Conservation (phyloP, 2,113 vertebrate species). For the Maylandia zebra region DNA sequence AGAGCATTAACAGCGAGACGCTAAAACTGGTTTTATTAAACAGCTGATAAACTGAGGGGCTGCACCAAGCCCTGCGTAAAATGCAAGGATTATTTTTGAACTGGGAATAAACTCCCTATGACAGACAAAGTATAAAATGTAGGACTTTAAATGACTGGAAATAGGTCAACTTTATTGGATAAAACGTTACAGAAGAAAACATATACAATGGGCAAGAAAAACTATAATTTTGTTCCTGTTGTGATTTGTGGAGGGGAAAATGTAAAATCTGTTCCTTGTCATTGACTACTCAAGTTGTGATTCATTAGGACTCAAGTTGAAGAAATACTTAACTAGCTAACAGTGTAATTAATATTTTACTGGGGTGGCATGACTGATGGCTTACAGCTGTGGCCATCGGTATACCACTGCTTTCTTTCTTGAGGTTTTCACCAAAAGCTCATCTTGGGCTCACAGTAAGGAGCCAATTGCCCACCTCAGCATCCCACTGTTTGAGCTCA, state of each 20-base stretch:
- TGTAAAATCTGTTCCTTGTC: not conserved
- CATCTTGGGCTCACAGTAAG: conserved; percentile 42
- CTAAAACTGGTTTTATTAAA: not conserved
- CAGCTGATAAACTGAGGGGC: not conserved
- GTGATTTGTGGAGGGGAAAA: not conserved
- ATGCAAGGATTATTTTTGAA: not conserved
- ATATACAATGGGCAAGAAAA: not conserved
- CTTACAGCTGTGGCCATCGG: conserved; percentile 28
- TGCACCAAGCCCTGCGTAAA: fast-evolving
- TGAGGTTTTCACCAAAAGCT: conserved; percentile 8
- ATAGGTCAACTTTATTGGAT: not conserved
- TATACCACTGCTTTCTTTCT: not conserved
- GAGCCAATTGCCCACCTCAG: conserved; percentile 38
- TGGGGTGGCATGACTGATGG: not conserved
- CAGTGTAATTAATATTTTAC: conserved; percentile 42
- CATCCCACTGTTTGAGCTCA: conserved; percentile 37
- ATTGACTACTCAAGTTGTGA: not conserved
- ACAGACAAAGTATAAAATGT: not conserved
- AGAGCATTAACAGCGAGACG: not conserved
- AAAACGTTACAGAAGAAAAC: not conserved
- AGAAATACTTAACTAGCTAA: conserved; percentile 20
- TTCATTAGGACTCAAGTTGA: not conserved
- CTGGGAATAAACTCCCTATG: not conserved
- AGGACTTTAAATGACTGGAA: not conserved
- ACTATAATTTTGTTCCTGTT: not conserved